Conservation (phyloP, 2,113 vertebrate species). For the Salvelinus sp. region DNA sequence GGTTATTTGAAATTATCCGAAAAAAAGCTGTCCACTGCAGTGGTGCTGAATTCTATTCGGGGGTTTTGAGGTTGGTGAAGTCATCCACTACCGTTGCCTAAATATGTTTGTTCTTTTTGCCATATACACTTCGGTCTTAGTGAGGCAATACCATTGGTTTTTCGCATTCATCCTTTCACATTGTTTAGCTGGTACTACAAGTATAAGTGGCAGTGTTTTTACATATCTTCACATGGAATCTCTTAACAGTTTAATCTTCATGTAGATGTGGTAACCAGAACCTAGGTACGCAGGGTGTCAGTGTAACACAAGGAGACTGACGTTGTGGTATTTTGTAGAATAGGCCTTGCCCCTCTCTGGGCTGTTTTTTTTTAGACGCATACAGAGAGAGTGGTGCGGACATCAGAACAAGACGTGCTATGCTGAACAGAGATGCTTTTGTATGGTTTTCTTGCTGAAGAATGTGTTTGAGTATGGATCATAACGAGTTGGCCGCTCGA, state of each 20-base stretch:
- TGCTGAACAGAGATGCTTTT: background rate
- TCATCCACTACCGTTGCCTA: no score
- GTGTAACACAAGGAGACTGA: background rate
- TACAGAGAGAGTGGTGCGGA: background rate
- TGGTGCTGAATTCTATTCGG: no score
- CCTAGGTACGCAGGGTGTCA: conserved; percentile 22
- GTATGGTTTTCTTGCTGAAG: background rate
- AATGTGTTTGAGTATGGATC: background rate
- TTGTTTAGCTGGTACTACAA: background rate
- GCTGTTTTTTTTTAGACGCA: background rate
- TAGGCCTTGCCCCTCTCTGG: background rate
- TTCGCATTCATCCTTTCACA: background rate
- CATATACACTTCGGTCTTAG: background rate
- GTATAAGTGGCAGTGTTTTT: background rate
- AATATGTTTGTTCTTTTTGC: background rate
- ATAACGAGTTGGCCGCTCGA: background rate
- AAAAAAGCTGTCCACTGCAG: no score
- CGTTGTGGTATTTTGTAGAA: background rate
- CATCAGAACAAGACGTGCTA: background rate
- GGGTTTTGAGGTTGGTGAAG: no score
- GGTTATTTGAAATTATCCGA: background rate
- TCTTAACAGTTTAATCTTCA: background rate
- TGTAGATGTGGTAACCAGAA: background rate
- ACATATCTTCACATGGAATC: background rate
- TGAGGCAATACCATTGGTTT: background rate